A percentile compares a stretch with the other conserved stretches of the same genome.
These are phyloP conservation scores for Caenorhabditis macrosperma DNA, from an alignment of 2,888 invertebrate species.

Conservation along the genomic window DNA sequence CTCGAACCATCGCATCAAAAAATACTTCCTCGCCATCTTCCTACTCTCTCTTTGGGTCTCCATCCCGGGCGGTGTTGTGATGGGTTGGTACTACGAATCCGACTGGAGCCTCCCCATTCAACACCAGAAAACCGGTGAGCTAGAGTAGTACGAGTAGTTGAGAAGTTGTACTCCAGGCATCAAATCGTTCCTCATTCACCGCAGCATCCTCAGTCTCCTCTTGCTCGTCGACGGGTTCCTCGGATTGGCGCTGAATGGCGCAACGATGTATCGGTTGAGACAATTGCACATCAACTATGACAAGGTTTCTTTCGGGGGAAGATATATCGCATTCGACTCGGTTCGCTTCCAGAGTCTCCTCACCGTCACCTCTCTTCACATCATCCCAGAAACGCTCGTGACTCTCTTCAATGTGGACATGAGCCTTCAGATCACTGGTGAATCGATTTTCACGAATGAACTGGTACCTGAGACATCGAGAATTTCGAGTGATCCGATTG, in stretches of 20 bases:
- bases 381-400: constrained; percentile 29
- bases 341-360: constrained; percentile 22
- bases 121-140: constrained; percentile 14
- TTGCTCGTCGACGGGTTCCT: constrained; percentile 17
- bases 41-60: constrained; percentile 6
- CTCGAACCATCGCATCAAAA: constrained; percentile 8
- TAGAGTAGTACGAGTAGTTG: neutral
- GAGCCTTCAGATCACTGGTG: constrained; percentile 24
- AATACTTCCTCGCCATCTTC: constrained; percentile 21
- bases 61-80: constrained; percentile 30
- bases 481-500: neutral
- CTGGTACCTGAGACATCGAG: neutral
- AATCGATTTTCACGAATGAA: constrained; percentile 16
- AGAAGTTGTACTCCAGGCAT: neutral
- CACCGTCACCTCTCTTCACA: constrained; percentile 28
- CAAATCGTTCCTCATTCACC: constrained; percentile 23
- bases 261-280: constrained; percentile 24
- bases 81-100: constrained; percentile 10
- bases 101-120: constrained; percentile 18
- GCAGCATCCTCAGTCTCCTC: constrained; percentile 13
- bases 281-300: constrained; percentile 31
- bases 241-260: constrained; percentile 11
- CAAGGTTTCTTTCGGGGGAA: neutral
- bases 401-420: constrained; percentile 31
- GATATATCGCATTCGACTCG: neutral